A percentile compares a stretch with the other conserved stretches of the same genome.
Evolutionary conservation across 1,140 invertebrate genomes (phyloP).

Genomic region (Liolophura sinensis): DNA sequence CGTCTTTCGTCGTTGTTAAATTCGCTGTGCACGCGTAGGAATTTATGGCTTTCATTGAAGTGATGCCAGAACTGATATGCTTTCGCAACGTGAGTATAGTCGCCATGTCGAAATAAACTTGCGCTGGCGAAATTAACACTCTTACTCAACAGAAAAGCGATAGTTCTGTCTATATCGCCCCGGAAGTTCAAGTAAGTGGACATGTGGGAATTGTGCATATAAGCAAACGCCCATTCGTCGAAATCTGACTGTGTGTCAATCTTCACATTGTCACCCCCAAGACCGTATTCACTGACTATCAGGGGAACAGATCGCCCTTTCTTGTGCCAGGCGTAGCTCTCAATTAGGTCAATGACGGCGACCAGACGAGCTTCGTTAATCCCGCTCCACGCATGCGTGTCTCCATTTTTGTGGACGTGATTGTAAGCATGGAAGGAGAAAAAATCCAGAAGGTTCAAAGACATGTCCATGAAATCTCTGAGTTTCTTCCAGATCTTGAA

Average conservation of each 20-base stretch:
- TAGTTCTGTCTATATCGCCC: slow-evolving; percentile 6
- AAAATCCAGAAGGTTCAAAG: slow-evolving; percentile 9
- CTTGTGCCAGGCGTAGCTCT: slow-evolving; percentile 10
- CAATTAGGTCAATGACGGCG: slow-evolving; percentile 11
- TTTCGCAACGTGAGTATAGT: slow-evolving; percentile 1
- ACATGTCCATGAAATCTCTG: slow-evolving; percentile 11
- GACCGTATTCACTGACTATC: slow-evolving; percentile 10
- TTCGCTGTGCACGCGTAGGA: slow-evolving; percentile 4
- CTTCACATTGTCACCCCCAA: slow-evolving; percentile 1
- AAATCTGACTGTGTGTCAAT: background rate
- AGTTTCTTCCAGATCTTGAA: slow-evolving; percentile 4
- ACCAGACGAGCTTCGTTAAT: slow-evolving; percentile 8
- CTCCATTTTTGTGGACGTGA: background rate
- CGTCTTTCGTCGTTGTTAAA: slow-evolving; percentile 6
- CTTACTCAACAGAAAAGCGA: slow-evolving; percentile 6
- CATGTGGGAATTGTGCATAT: slow-evolving; percentile 14
- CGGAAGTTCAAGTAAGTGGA: slow-evolving; percentile 11
- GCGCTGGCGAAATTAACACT: background rate
- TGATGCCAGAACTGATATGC: slow-evolving; percentile 12
- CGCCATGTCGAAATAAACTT: slow-evolving; percentile 8
- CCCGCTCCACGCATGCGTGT: slow-evolving; percentile 1
- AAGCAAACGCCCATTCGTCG: slow-evolving; percentile 10
- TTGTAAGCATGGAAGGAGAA: slow-evolving; percentile 15
- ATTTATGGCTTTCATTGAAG: slow-evolving; percentile 3
- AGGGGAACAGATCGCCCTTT: slow-evolving; percentile 8